phyloP scores from a whole-genome alignment of 2,888 invertebrate species.

The Spodoptera picta region DNA sequence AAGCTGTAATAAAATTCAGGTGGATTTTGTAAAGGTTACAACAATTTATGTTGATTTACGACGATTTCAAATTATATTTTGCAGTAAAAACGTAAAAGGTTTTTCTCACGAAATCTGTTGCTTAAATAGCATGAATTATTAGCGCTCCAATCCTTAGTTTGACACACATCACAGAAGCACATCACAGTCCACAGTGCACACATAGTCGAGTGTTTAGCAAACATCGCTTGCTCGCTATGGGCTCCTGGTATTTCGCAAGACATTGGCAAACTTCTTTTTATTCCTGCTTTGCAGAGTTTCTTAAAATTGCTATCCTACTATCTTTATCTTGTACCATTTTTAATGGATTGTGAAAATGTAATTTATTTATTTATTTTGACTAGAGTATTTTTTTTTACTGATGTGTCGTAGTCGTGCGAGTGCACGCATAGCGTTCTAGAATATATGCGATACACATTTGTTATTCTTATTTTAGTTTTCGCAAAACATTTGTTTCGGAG shows the following conservation, averaged over 20 bases:
- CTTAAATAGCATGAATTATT: constrained; percentile 13
- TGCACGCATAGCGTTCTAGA: too few relatives aligned
- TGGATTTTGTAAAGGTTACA: constrained; percentile 3
- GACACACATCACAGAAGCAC: constrained; percentile 26
- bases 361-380: too few relatives aligned
- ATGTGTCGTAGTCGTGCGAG: too few relatives aligned
- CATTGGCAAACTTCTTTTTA: constrained; percentile 35
- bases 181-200: constrained; percentile 33
- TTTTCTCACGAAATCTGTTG: too few relatives aligned
- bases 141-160: constrained; percentile 11
- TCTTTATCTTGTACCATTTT: constrained; percentile 1
- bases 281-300: constrained; percentile 17
- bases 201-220: constrained; percentile 49
- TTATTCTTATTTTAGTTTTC: too few relatives aligned
- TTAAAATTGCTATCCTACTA: not conserved
- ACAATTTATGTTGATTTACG: too few relatives aligned
- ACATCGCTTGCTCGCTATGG: constrained; percentile 41
- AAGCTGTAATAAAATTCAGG: not conserved
- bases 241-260: constrained; percentile 56
- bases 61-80: too few relatives aligned
- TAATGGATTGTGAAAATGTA: too few relatives aligned
- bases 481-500: too few relatives aligned
- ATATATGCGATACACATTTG: too few relatives aligned
- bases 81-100: too few relatives aligned
- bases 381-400: too few relatives aligned